Evolutionary conservation across 2,113 vertebrate genomes (phyloP).

Genomic region (Melanostigma gelatinosum): DNA sequence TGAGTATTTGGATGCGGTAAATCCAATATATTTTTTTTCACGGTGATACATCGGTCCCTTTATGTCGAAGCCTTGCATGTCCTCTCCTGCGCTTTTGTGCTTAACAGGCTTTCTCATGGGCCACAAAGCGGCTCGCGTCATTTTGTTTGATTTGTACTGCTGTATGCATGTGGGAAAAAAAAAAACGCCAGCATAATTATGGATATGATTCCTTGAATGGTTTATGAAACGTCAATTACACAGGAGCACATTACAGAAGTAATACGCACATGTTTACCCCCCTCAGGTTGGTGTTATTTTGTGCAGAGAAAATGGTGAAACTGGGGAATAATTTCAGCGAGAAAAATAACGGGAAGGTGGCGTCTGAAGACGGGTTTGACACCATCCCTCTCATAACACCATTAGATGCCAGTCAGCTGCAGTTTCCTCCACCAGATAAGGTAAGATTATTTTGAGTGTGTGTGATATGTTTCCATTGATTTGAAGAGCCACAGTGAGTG

Average conservation of each 20-base stretch:
- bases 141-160: neutral
- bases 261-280: constrained; percentile 15
- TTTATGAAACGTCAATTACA: neutral
- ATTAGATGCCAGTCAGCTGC: constrained; percentile 94
- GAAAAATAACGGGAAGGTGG: constrained; percentile 88
- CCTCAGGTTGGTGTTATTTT: constrained; percentile 29
- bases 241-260: neutral
- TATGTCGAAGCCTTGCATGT: constrained; percentile 29
- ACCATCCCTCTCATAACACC: constrained; percentile 96
- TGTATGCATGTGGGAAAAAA: neutral
- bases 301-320: constrained; percentile 89
- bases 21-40: neutral
- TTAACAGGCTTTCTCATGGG: constrained; percentile 34
- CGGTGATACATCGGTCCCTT: constrained; percentile 14
- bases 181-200: neutral
- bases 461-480: neutral
- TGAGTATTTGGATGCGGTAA: constrained; percentile 48
- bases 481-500: neutral
- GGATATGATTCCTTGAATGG: neutral
- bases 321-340: constrained; percentile 94
- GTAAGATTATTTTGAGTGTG: constrained; percentile 68
- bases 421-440: constrained; percentile 94
- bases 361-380: constrained; percentile 94
- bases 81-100: constrained; percentile 59
- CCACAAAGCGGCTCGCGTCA: constrained; percentile 37